Base-by-base conservation (phyloP, 2,113 vertebrate genomes). In the Pluvianellus socialis region DNA sequence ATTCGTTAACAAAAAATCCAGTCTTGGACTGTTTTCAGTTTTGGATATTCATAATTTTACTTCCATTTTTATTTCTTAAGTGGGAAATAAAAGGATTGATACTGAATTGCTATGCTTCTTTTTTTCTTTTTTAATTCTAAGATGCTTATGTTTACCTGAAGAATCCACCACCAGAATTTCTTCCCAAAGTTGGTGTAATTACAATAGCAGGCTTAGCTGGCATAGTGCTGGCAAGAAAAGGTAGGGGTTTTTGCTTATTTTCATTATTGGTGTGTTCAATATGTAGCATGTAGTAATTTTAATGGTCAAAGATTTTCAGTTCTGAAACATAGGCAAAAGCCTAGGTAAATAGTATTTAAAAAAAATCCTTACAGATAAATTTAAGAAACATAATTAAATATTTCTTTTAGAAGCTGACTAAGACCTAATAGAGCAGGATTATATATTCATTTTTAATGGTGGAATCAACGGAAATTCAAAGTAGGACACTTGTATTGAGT, bases 91-190 rank as follows among this genome's bases (percentile, higher is more conserved):
- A 84, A 72, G 32, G 1, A 38, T 88, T 65, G 2, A 35, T 72
- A 44, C 2, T 88, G 13, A 92, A 63, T 52, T 82, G 12, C 16
- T n/a, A 3, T 81, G 8, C 23, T 75, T 49, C 1, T 77, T 59
- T n/a, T 56, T 30, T 33, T 49, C 11, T 2, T 27, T 11, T 14
- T 89, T 32, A 56, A 83, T 84, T 91, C 44, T 83, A 86, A 99
- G 99, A 99, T 98, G 92, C 98, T 27, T 99, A 98, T 82, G 92
- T 98, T 94, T 99, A 98, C 98, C 96, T 99, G 94, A 99, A 98
- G 98, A 98, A 99, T 91, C 99, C 99, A 13, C 99, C 99, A 15
- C 98, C 97, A 74, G 99, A 98, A 26, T 99, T 99, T 91, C 90
- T 99, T 58, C 99, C 99, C 52, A 99, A 98, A 96, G 87, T 98